Evolutionary conservation across 1,140 invertebrate species (phyloP), one percentile per base, ranked within the genome.

Genomic region (Drosophila busckii): DNA sequence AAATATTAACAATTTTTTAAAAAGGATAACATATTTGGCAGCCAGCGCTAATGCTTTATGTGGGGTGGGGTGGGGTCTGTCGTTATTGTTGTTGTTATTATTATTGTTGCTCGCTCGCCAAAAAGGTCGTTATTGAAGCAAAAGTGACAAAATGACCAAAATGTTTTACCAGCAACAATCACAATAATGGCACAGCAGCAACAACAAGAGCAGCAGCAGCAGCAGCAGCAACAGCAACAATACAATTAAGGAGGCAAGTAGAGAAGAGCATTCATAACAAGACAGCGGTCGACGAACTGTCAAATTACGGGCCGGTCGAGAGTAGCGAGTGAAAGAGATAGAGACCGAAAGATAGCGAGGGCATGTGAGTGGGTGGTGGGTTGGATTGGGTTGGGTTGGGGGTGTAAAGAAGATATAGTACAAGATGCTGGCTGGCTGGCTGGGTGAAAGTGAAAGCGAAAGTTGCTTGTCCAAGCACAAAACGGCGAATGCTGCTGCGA

Each of bases 251-350:
- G 22, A 37, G 20, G 20, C 3, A 10, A 12, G 13, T 7, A 45
- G 15, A n/a, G n/a, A 32, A 25, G 45, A 50, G 34, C 54, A 45
- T 31, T 31, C 31, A 7, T 19, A 53, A 40, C 19, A 32, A 55
- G 35, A 62, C 59, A 62, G 52, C 53, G 59, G 59, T 62, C 52
- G 52, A 35, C 52, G 44, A 42, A 49, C 35, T 41, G 29, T 41
- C 44, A 34, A 42, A 26, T 50, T 44, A 58, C 35, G 22, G n/a
- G n/a, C n/a, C n/a, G n/a, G n/a, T 16, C 46, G 23, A 19, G 19
- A 8, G 5, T 17, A 38, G 22, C 22, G 2, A 15, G 6, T 35
- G 17, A 41, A 46, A 31, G 31, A 41, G 15, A 34, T 4, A 19
- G 31, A 2, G 13, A 1, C 9, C 5, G 12, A 13, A 15, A 7